These are phyloP conservation scores for Cryptotis parvus DNA, from an alignment of 2,113 vertebrate species.

Conservation along the genomic window DNA sequence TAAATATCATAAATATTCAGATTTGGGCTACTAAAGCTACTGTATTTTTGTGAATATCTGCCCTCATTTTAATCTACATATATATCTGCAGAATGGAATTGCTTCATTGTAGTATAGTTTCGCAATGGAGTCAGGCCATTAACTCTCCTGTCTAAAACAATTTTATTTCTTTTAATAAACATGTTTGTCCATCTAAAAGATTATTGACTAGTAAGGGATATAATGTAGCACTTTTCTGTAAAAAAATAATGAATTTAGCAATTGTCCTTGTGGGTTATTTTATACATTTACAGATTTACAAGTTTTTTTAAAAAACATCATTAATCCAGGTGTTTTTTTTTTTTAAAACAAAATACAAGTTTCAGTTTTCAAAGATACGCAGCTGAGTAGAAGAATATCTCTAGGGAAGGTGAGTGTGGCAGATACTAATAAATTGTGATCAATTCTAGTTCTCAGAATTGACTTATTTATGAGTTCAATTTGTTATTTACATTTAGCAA, in stretches of 20 bases:
- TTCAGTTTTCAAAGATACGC: constrained; percentile 16
- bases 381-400: not conserved
- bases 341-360: constrained; percentile 43
- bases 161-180: not conserved
- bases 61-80: not conserved
- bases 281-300: constrained; percentile 40
- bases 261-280: too few relatives aligned
- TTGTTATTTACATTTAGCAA: constrained; percentile 51
- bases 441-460: constrained; percentile 53
- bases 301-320: not conserved
- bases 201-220: constrained; percentile 42
- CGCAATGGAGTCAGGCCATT: too few relatives aligned
- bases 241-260: not conserved
- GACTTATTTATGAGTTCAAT: constrained; percentile 48
- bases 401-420: not conserved
- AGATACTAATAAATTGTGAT: not conserved
- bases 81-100: not conserved
- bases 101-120: not conserved
- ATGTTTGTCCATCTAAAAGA: constrained; percentile 1
- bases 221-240: constrained; percentile 29
- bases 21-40: constrained; percentile 2
- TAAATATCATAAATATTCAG: too few relatives aligned
- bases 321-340: constrained; percentile 50
- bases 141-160: too few relatives aligned
- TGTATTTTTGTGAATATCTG: not conserved